These are phyloP conservation scores for Channa striata DNA, from an alignment of 2,797 vertebrate species.

Conservation along the genomic window DNA sequence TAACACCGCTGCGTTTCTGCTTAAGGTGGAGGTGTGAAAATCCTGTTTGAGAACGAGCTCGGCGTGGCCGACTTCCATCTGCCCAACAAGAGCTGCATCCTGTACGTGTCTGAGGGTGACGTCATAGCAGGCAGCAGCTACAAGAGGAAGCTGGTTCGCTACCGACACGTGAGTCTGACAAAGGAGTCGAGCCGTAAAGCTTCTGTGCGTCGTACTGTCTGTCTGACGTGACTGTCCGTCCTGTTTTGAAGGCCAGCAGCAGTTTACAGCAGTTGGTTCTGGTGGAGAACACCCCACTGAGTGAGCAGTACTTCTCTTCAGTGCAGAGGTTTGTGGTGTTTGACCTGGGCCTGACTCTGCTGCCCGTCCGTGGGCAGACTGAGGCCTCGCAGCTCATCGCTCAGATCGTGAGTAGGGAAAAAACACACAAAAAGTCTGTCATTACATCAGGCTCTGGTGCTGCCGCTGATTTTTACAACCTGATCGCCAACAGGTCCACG, in stretches of 20 bases:
- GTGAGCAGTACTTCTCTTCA: conserved; percentile 88
- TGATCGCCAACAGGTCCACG: conserved; percentile 81
- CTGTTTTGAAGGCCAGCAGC: conserved; percentile 78
- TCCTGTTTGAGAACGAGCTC: conserved; percentile 87
- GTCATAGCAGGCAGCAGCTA: conserved; percentile 88
- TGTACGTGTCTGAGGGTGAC: conserved; percentile 92
- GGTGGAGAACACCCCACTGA: conserved; percentile 88
- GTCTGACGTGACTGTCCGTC: not conserved
- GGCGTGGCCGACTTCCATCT: conserved; percentile 91
- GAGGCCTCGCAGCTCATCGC: conserved; percentile 90
- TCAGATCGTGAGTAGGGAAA: conserved; percentile 86
- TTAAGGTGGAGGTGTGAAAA: conserved; percentile 83
- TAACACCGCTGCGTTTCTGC: not conserved
- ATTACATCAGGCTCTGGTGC: not conserved
- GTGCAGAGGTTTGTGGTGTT: conserved; percentile 91
- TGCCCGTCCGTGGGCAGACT: conserved; percentile 86
- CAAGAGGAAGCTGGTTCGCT: conserved; percentile 89
- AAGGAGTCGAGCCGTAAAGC: not conserved
- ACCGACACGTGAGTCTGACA: conserved; percentile 89
- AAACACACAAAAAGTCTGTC: not conserved
- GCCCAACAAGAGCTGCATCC: conserved; percentile 86
- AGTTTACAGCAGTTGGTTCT: conserved; percentile 86
- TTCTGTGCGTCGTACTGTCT: rapidly evolving
- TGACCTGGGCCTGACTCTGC: conserved; percentile 90
- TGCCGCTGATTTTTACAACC: not conserved